Evolutionary conservation across 2,113 vertebrate genomes (phyloP).

Genomic region (Elanoides forficatus): DNA sequence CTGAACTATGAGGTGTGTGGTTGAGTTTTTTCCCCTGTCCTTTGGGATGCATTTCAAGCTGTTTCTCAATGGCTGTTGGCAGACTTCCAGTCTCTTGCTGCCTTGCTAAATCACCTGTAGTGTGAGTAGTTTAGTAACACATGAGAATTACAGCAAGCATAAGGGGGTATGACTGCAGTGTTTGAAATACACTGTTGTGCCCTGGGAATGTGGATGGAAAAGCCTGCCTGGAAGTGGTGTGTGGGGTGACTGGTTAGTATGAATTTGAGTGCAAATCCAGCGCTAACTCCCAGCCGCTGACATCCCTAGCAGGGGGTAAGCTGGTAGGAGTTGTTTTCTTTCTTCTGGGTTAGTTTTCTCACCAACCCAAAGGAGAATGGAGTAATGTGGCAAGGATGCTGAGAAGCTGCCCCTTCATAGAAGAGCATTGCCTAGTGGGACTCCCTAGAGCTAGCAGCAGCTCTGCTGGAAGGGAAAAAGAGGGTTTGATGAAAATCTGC

Average conservation of each 20-base stretch:
- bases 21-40: neutral
- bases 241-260: neutral
- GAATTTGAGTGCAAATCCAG: neutral
- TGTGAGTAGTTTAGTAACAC: constrained; percentile 7
- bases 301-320: neutral
- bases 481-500: neutral
- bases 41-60: constrained; percentile 17
- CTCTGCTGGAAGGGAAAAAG: neutral
- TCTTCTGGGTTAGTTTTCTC: neutral
- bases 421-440: neutral
- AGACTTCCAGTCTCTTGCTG: constrained; percentile 28
- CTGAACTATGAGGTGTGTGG: neutral
- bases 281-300: neutral
- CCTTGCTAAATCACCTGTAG: constrained; percentile 41
- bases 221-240: neutral
- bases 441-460: neutral
- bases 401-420: neutral
- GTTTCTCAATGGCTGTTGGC: constrained; percentile 51
- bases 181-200: neutral
- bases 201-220: neutral
- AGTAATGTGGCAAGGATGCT: neutral
- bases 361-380: neutral
- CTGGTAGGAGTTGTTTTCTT: neutral
- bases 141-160: neutral
- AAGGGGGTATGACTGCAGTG: neutral